These are phyloP conservation scores for Rhinophrynus dorsalis DNA, from an alignment of 2,797 vertebrate genomes.

Conservation along the genomic window DNA sequence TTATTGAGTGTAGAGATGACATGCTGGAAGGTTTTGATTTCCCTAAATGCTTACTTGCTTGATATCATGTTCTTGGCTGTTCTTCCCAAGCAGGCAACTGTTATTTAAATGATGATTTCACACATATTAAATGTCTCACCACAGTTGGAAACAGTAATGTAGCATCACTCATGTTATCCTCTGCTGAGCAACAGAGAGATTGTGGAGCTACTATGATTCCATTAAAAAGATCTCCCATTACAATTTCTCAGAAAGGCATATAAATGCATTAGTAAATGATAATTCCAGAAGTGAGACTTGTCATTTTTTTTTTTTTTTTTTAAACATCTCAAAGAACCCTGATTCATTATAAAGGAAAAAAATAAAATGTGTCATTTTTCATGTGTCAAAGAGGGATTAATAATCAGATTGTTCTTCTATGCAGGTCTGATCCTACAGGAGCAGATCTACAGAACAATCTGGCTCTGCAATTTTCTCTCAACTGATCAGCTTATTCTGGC, in stretches of 20 bases:
- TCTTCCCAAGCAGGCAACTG: conserved; percentile 30
- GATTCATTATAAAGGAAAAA: not conserved
- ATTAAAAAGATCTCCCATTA: conserved; percentile 17
- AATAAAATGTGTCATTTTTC: not conserved
- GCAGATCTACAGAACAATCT: too few species aligned
- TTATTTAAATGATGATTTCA: conserved; percentile 43
- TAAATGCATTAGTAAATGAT: not conserved
- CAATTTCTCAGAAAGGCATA: conserved; percentile 8
- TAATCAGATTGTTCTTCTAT: too few species aligned
- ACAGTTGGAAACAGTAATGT: conserved; percentile 30
- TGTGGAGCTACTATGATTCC: conserved; percentile 9
- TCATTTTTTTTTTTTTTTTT: too few species aligned
- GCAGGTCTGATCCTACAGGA: too few species aligned
- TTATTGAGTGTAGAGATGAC: conserved; percentile 1
- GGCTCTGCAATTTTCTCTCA: too few species aligned
- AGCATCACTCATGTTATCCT: conserved; percentile 30
- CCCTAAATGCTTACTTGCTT: conserved; percentile 22
- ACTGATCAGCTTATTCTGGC: too few species aligned
- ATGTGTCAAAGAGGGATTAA: too few species aligned
- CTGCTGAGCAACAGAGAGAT: conserved; percentile 28
- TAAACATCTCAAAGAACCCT: too few species aligned
- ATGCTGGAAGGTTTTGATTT: conserved; percentile 23
- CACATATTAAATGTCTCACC: conserved; percentile 43
- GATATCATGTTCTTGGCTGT: conserved; percentile 40
- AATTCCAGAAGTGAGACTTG: not conserved